Conservation (phyloP, 2,113 vertebrate genomes). For the Abramis brama region DNA sequence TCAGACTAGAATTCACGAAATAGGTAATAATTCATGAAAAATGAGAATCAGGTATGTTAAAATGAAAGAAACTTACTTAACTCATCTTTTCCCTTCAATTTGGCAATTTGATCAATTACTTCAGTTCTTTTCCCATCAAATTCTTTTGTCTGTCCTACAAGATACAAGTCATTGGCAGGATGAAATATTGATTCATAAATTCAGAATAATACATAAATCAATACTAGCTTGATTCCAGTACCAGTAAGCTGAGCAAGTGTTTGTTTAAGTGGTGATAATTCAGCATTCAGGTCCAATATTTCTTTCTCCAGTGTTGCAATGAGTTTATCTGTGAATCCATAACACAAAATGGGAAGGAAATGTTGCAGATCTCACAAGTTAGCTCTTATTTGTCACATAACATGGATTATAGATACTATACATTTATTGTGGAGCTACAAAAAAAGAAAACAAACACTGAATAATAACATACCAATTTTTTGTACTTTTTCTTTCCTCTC, state of each 20-base stretch:
- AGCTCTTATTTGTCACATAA: conserved; percentile 4
- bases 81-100: not conserved
- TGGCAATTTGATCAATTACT: conserved; percentile 3
- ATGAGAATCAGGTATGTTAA: not conserved
- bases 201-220: not conserved
- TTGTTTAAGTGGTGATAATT: not conserved
- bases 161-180: not conserved
- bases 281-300: not conserved
- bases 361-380: not conserved
- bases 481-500: not conserved
- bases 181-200: not conserved
- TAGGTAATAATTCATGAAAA: not conserved
- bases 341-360: not conserved
- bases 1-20: no score
- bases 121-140: not conserved
- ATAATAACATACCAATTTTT: not conserved
- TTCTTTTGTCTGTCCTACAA: not conserved
- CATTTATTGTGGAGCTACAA: not conserved
- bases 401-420: not conserved
- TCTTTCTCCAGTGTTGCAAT: not conserved
- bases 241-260: not conserved
- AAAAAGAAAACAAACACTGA: not conserved
- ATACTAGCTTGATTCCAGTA: not conserved
- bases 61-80: conserved; percentile 21
- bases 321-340: not conserved